A percentile compares a stretch with the other conserved stretches of the same genome.
Evolutionary conservation across 2,797 vertebrate genomes (phyloP).

Genomic region (Hirundo rustica): DNA sequence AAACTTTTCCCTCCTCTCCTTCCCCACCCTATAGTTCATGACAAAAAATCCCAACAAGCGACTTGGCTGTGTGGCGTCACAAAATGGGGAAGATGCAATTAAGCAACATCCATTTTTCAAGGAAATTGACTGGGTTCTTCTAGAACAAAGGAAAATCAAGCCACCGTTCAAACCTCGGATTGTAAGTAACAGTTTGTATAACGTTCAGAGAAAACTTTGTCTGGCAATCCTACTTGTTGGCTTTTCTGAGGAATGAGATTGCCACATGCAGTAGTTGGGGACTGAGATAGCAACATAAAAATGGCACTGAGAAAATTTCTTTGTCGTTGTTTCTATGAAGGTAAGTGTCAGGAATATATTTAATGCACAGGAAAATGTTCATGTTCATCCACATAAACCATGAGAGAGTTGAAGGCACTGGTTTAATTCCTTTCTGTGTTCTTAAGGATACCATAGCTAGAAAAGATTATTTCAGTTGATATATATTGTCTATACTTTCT

Average conservation of each 20-base stretch:
- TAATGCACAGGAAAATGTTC: neutral
- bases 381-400: neutral
- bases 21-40: slow-evolving; percentile 85
- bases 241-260: neutral
- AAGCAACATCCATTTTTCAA: slow-evolving; percentile 94
- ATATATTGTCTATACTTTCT: neutral
- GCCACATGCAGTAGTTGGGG: neutral
- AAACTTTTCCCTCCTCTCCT: neutral
- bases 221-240: neutral
- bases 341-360: slow-evolving; percentile 42
- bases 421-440: neutral
- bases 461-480: neutral
- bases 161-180: slow-evolving; percentile 96
- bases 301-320: neutral
- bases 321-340: neutral
- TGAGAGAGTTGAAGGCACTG: neutral
- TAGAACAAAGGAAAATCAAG: slow-evolving; percentile 94
- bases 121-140: slow-evolving; percentile 94
- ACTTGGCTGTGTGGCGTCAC: slow-evolving; percentile 88
- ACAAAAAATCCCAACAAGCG: slow-evolving; percentile 95
- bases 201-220: neutral
- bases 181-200: slow-evolving; percentile 81
- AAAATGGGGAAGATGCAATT: slow-evolving; percentile 92
- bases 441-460: neutral
- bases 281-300: neutral